These are phyloP conservation scores for Amphiduros pacificus DNA, from an alignment of 2,888 invertebrate species.

Conservation along the genomic window DNA sequence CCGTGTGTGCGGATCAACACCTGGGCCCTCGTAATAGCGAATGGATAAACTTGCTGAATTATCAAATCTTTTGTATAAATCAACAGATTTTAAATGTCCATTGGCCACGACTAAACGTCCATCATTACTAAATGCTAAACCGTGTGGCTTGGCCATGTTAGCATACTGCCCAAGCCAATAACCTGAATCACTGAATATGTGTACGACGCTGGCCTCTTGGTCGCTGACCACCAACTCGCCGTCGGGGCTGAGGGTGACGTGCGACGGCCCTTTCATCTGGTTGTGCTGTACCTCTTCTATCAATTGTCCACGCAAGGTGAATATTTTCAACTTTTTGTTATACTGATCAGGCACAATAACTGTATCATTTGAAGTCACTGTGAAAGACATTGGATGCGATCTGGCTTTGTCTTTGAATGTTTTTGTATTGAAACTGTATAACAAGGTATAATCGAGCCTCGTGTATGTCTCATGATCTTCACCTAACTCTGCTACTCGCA, in stretches of 20 bases:
- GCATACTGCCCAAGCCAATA: neutral
- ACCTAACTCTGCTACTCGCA: too few species aligned
- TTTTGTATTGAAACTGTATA: constrained; percentile 10
- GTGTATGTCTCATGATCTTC: too few species aligned
- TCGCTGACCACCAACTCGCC: constrained; percentile 15
- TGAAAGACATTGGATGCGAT: constrained; percentile 14
- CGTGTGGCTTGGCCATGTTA: neutral
- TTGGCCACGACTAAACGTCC: constrained; percentile 6
- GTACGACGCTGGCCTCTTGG: neutral
- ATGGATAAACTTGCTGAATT: neutral
- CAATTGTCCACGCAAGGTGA: constrained; percentile 13
- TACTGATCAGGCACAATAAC: constrained; percentile 12
- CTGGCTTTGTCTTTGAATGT: constrained; percentile 18
- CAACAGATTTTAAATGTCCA: neutral
- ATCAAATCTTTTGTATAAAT: neutral
- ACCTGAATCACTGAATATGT: constrained; percentile 6
- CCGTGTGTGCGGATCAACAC: neutral
- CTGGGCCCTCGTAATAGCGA: constrained; percentile 1
- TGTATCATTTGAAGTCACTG: neutral
- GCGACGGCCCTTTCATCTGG: neutral
- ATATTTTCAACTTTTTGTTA: constrained; percentile 14
- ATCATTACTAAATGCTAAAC: constrained; percentile 5
- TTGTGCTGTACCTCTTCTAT: constrained; percentile 2
- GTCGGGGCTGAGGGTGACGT: neutral
- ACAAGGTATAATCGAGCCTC: neutral